A percentile compares a stretch with the other conserved stretches of the same genome.
phyloP scores from a whole-genome alignment of 2,888 invertebrate species.

The Suillia variegata region DNA sequence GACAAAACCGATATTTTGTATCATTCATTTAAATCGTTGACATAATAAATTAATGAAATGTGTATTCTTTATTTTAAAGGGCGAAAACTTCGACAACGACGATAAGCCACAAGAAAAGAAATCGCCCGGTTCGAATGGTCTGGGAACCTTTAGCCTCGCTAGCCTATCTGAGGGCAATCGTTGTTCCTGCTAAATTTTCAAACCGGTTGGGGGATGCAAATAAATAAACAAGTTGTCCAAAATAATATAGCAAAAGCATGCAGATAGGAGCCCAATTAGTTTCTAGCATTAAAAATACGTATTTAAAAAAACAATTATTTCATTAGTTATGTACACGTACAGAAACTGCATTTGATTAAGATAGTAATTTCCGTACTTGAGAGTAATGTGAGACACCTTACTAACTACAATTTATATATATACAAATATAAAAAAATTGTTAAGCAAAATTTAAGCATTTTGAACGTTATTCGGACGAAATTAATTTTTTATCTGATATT shows the following conservation, averaged over 20 bases:
- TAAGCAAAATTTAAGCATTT: too few relatives aligned
- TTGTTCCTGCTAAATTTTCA: conserved; percentile 59
- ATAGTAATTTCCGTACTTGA: too few relatives aligned
- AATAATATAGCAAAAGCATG: conserved; percentile 16
- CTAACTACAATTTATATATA: too few relatives aligned
- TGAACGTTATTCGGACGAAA: too few relatives aligned
- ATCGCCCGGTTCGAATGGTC: conserved; percentile 58
- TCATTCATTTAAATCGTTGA: too few relatives aligned
- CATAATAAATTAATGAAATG: too few relatives aligned
- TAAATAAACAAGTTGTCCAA: conserved; percentile 36
- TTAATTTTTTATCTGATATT: too few relatives aligned
- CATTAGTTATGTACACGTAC: conserved; percentile 34
- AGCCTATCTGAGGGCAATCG: conserved; percentile 58
- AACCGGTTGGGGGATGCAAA: conserved; percentile 27
- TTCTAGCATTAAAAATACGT: too few relatives aligned
- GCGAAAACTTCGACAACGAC: conserved; percentile 62
- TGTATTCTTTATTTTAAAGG: too few relatives aligned
- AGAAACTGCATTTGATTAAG: conserved; percentile 46
- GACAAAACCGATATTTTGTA: background rate
- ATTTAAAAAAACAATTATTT: conserved; percentile 17
- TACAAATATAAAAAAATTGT: too few relatives aligned
- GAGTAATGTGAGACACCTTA: too few relatives aligned
- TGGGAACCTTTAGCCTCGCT: conserved; percentile 60
- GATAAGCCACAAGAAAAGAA: conserved; percentile 60
- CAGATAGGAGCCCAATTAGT: too few relatives aligned